Conservation (phyloP, 2,113 vertebrate species). For the Furnarius figulus region DNA sequence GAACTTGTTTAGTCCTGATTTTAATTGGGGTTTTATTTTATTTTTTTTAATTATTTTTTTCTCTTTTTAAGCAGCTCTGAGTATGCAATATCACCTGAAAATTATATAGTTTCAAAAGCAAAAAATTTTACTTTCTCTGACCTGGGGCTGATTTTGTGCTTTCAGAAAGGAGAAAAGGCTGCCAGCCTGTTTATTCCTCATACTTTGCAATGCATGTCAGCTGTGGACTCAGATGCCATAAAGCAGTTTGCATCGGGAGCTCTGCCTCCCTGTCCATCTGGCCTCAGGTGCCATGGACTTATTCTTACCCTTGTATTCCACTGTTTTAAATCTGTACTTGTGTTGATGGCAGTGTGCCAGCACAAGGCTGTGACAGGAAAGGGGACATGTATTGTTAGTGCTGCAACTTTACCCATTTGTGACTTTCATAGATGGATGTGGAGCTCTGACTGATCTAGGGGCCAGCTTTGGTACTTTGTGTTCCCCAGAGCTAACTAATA, state of each 20-base stretch:
- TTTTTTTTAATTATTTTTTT: neutral
- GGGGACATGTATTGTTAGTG: neutral
- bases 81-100: neutral
- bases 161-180: neutral
- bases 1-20: neutral
- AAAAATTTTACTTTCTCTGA: neutral
- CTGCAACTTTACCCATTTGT: neutral
- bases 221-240: neutral
- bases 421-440: neutral
- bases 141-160: neutral
- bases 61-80: neutral
- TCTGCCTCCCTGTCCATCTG: neutral
- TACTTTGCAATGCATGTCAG: neutral
- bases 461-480: conserved; percentile 1
- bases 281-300: neutral
- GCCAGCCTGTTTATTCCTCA: neutral
- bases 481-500: conserved; percentile 5
- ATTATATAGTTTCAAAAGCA: neutral
- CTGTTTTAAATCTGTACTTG: neutral
- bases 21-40: neutral
- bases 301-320: neutral
- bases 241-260: neutral
- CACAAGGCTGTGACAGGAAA: neutral
- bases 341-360: neutral
- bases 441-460: conserved; percentile 4